A percentile compares a stretch with the other conserved stretches of the same genome.
phyloP scores from a whole-genome alignment of 2,888 invertebrate genomes.

The Aleiodes testaceus region DNA sequence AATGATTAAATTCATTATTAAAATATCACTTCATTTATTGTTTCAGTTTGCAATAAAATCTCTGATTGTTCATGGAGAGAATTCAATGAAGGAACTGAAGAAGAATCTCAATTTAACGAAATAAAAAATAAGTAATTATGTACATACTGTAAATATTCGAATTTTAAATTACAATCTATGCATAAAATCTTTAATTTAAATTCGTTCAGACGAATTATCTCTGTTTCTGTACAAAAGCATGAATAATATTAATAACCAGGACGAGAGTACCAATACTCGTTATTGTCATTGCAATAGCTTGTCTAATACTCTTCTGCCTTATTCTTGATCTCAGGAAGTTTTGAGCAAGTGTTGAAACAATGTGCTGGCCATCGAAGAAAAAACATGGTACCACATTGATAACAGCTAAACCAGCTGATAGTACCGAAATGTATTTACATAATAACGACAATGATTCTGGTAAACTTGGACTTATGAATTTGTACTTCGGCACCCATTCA shows the following conservation, averaged over 20 bases:
- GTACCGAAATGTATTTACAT: slow-evolving; percentile 86
- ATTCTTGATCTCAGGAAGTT: slow-evolving; percentile 74
- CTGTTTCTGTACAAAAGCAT: slow-evolving; percentile 74
- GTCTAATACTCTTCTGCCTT: slow-evolving; percentile 76
- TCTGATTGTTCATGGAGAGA: slow-evolving; percentile 81
- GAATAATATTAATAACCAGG: slow-evolving; percentile 78
- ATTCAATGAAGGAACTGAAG: slow-evolving; percentile 80
- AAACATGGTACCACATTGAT: slow-evolving; percentile 95
- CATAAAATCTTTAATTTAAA: slow-evolving; percentile 50
- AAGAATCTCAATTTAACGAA: slow-evolving; percentile 79
- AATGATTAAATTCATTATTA: slow-evolving; percentile 27
- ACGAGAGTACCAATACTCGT: slow-evolving; percentile 84
- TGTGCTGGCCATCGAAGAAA: slow-evolving; percentile 94
- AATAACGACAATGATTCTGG: slow-evolving; percentile 83
- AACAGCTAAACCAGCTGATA: slow-evolving; percentile 92
- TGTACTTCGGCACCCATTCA: slow-evolving; percentile 83
- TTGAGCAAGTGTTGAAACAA: slow-evolving; percentile 82
- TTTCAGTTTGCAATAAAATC: slow-evolving; percentile 78
- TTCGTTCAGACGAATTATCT: slow-evolving; percentile 54
- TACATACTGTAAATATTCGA: slow-evolving; percentile 39
- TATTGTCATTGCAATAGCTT: slow-evolving; percentile 80
- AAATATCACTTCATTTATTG: slow-evolving; percentile 2
- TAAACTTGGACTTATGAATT: slow-evolving; percentile 77
- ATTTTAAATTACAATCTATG: slow-evolving; percentile 44
- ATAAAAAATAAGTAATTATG: slow-evolving; percentile 50